Evolutionary conservation across 2,113 vertebrate genomes (phyloP).

Genomic region (Tonatia bakeri): DNA sequence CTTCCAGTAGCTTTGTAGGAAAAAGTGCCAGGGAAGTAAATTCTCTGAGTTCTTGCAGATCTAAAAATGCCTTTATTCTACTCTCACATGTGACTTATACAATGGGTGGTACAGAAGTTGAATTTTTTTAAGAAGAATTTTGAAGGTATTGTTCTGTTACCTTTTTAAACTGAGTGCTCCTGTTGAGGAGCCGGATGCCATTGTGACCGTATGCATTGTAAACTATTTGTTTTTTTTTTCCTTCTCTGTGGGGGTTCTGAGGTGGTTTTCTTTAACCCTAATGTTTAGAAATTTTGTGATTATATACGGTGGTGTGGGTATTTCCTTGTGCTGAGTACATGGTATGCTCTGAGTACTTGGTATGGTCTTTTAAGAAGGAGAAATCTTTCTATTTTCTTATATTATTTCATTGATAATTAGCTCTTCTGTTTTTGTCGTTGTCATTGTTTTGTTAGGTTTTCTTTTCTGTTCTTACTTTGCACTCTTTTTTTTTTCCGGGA

Average conservation of each 20-base stretch:
- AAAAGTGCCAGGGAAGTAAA: not conserved
- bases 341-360: not conserved
- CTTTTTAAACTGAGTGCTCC: not conserved
- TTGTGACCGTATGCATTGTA: not conserved
- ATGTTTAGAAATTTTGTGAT: not conserved
- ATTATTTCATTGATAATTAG: not conserved
- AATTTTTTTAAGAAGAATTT: not conserved
- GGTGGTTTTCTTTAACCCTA: not conserved
- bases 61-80: not conserved
- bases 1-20: not conserved
- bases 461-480: not conserved
- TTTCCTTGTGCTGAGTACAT: not conserved
- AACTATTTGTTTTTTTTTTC: not conserved
- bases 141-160: not conserved
- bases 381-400: not conserved
- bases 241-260: not conserved
- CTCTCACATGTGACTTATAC: not conserved
- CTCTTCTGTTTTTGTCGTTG: no score
- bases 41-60: not conserved
- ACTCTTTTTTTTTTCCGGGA: not conserved
- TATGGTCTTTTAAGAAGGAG: not conserved
- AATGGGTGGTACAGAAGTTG: not conserved
- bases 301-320: not conserved
- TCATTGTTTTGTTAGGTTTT: not conserved
- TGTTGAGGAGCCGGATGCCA: not conserved